These are phyloP conservation scores for Junonia oenone DNA, from an alignment of 2,888 invertebrate genomes.

Conservation along the genomic window DNA sequence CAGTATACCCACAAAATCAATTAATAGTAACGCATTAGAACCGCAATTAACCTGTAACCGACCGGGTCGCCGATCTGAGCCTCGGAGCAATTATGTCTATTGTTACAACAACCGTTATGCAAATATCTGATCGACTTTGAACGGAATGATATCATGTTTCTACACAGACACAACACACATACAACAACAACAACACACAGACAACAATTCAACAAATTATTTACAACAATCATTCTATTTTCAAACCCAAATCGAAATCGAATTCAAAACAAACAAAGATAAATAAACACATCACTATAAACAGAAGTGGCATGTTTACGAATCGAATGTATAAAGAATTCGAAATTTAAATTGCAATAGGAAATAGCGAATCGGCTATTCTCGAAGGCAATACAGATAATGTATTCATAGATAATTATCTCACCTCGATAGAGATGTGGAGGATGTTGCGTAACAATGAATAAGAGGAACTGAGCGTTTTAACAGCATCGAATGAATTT, in stretches of 20 bases:
- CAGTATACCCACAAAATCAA: constrained; percentile 53
- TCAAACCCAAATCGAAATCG: not conserved
- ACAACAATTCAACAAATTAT: not conserved
- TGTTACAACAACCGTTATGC: constrained; percentile 47
- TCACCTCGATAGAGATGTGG: constrained; percentile 39
- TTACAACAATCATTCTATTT: not conserved
- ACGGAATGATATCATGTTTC: constrained; percentile 8
- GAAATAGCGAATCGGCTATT: constrained; percentile 12
- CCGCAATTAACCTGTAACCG: constrained; percentile 41
- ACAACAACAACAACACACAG: not conserved
- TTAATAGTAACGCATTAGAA: constrained; percentile 57
- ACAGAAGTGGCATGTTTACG: not conserved
- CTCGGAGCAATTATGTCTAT: constrained; percentile 48
- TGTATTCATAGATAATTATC: constrained; percentile 40
- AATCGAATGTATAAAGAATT: not conserved
- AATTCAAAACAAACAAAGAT: not conserved
- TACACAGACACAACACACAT: not conserved
- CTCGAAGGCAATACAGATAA: constrained; percentile 26
- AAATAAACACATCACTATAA: not conserved
- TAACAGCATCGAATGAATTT: constrained; percentile 32
- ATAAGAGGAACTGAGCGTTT: constrained; percentile 33
- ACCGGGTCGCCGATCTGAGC: constrained; percentile 26
- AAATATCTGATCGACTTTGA: constrained; percentile 43
- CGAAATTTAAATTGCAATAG: constrained; percentile 8
- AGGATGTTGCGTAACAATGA: constrained; percentile 51